A percentile compares a stretch with the other conserved stretches of the same genome.
Conservation (phyloP, 2,888 invertebrate species). For the Trissoscelio sp. region DNA sequence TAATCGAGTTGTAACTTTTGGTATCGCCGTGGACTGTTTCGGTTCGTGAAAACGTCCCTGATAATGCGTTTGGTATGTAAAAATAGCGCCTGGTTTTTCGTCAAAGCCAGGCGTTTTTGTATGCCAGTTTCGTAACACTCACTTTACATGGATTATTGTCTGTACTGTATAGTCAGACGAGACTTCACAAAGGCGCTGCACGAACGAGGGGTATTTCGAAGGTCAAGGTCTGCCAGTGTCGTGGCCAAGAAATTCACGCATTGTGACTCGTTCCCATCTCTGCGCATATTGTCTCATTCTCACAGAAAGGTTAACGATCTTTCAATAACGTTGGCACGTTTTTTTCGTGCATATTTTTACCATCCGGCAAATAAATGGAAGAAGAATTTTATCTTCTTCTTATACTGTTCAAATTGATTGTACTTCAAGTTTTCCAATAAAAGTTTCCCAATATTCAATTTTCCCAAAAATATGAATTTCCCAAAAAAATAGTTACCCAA, state of each 20-base stretch:
- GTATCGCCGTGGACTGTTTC: background rate
- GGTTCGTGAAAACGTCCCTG: background rate
- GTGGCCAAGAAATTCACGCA: constrained; percentile 73
- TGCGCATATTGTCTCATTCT: constrained; percentile 43
- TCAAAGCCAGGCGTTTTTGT: constrained; percentile 5
- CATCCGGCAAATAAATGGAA: no score
- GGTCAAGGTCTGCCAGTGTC: constrained; percentile 76
- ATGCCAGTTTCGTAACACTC: constrained; percentile 28
- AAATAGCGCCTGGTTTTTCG: constrained; percentile 12
- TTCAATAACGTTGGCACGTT: constrained; percentile 12
- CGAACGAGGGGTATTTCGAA: constrained; percentile 68
- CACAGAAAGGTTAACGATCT: constrained; percentile 55
- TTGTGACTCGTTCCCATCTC: constrained; percentile 58
- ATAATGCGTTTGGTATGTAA: background rate
- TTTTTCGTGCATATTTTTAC: background rate
- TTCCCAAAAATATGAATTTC: no score
- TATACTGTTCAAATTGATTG: no score
- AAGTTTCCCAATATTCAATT: no score
- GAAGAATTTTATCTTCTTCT: no score
- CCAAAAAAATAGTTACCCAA: no score
- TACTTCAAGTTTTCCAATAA: no score
- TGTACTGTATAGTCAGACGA: constrained; percentile 45
- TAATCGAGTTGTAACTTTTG: constrained; percentile 7
- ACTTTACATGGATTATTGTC: constrained; percentile 57
- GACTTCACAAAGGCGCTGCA: constrained; percentile 47